Evolutionary conservation across 2,888 invertebrate species (phyloP).

Genomic region (Salpingus planirostris): DNA sequence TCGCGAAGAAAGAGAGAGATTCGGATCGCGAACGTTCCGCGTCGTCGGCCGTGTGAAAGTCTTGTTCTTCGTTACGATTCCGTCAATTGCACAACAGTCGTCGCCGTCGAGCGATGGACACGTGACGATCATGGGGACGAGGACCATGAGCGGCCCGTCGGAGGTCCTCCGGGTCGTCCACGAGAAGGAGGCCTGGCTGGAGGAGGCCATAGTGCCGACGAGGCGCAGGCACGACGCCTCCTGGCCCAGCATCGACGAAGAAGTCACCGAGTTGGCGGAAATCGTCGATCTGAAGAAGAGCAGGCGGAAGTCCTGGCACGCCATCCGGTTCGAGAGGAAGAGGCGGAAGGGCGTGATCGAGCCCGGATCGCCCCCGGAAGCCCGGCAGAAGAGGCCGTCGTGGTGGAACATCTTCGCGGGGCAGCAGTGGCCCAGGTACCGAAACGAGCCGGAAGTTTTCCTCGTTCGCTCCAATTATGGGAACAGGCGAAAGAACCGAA

Average conservation of each 20-base stretch:
- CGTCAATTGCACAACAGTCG: conserved; percentile 5
- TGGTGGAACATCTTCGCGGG: conserved; percentile 88
- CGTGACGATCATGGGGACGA: conserved; percentile 30
- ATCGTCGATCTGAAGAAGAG: conserved; percentile 36
- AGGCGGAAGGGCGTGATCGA: conserved; percentile 37
- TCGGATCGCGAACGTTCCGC: conserved; percentile 8
- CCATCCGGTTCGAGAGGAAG: conserved; percentile 41
- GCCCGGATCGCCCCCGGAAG: conserved; percentile 36
- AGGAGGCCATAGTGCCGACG: conserved; percentile 27
- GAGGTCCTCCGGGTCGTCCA: conserved; percentile 37
- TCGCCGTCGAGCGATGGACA: conserved; percentile 5
- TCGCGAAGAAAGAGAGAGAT: conserved; percentile 6
- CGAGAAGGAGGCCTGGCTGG: conserved; percentile 38
- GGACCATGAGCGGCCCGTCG: too few species aligned
- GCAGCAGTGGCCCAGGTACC: conserved; percentile 65
- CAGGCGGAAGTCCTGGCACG: conserved; percentile 41
- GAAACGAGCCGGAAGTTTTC: too few species aligned
- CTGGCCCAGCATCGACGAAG: conserved; percentile 30
- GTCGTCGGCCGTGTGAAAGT: conserved; percentile 11
- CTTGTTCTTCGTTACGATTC: too few species aligned
- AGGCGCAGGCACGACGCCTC: conserved; percentile 17
- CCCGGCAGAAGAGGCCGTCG: conserved; percentile 66
- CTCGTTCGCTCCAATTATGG: too few species aligned
- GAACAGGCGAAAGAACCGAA: too few species aligned
- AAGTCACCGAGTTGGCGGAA: conserved; percentile 24